Base-by-base conservation (phyloP, 2,797 vertebrate genomes). In the Lepus townsendii region DNA sequence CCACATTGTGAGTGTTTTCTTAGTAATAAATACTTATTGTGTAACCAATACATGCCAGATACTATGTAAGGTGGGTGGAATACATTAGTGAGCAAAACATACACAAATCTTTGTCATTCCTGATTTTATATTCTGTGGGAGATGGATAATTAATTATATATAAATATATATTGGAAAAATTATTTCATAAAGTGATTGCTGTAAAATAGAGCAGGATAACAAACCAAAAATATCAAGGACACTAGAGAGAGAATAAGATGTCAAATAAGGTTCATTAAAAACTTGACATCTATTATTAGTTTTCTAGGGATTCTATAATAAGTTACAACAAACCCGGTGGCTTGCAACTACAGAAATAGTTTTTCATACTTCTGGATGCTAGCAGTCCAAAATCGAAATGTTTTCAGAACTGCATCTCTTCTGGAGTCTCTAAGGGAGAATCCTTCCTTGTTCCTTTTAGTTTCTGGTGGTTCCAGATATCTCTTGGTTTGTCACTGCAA, bases 231-330 rank as follows among this genome's bases (percentile, higher is more conserved):
- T 65, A 66, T 30, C 22, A 68, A 14, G 20, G 27, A 1, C 35
- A 83, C 1, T 20, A 9, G 7, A 20, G 68, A 89, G 26, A 66
- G 26, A 27, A 82, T 6, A 71, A 90, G 30, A 50, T 2, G 38
- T 17, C 54, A 95, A 76, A 32, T 71, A 78, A 62, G 22, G 5
- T 50, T 95, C 78, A 73, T 63, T 79, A 38, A 88, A 91, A 95
- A 62, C 62, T 47, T 83, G 38, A 50, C 14, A 52, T 66, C 35
- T 62, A 5, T 72, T 72, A 54, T 75, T 94, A 90, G 13, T 86
- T 90, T 88, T 12, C 30, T 57, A 30, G 42, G 42, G 30, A 11
- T 79, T 71, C 90, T 66, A n/a, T 60, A 42, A 89, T 62, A 79
- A 79, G 83, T 80, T 47, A 35, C 13, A 35, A 52, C 14, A 87